Evolutionary conservation across 2,888 invertebrate genomes (phyloP), one percentile per base, ranked within the genome.

Genomic region (Oscheius sp.): DNA sequence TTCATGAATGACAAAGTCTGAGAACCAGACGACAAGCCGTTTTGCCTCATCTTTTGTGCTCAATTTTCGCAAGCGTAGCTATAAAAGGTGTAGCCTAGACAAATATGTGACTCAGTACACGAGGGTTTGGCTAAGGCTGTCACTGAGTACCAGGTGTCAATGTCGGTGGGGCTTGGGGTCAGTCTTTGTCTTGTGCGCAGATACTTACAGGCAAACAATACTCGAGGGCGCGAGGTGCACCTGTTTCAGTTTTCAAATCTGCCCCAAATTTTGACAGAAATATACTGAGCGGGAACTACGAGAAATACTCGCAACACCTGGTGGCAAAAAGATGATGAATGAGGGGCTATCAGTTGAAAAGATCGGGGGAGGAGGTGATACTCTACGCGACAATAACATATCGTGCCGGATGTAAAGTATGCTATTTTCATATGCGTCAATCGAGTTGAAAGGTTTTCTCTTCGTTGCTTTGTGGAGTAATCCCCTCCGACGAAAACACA

Each of bases 191-290:
- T 59, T 59, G 28, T 26, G 59, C 59, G 59, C 59, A 59, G 59
- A n/a, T n/a, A 44, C 59, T 59, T 59, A 59, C 59, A 59, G 41
- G 59, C 59, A 59, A 59, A 59, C 59, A 59, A 59, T 59, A 59
- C 59, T 59, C 44, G 26, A n/a, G 57, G 32, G 51, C 22, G 28
- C 12, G 51, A 26, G 49, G 26, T 45, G 50, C 44, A 59, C 59
- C 59, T 59, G 59, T 28, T 59, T 41, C 30, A 54, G 17, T 59
- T n/a, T n/a, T 41, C 54, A 54, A 54, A 54, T 32, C 36, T 54
- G 36, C 32, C 54, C 54, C 20, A 54, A 20, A 33, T 54, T 54
- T 51, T 41, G 41, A 3, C 3, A 6, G 41, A 20, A 41, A n/a
- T n/a, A n/a, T n/a, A n/a, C n/a, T n/a, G n/a, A n/a, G n/a, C n/a